These are phyloP conservation scores for Erpornis zantholeuca DNA, from an alignment of 2,113 vertebrate genomes.

Conservation along the genomic window DNA sequence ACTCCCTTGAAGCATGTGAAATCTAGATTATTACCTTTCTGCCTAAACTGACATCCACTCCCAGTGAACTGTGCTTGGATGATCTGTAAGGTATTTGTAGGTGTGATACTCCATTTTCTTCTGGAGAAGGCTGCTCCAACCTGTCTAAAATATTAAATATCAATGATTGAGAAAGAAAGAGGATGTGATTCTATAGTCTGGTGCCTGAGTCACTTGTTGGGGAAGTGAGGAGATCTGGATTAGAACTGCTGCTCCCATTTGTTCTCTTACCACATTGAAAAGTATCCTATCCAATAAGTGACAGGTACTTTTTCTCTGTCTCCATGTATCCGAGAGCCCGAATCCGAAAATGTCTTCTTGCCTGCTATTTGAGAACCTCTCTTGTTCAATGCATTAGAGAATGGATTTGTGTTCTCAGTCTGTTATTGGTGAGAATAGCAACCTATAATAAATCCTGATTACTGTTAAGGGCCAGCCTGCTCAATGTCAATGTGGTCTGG, in stretches of 20 bases:
- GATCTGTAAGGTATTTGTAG: not conserved
- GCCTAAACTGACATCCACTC: not conserved
- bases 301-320: not conserved
- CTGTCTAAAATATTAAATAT: not conserved
- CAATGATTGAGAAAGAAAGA: not conserved
- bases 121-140: not conserved
- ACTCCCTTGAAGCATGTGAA: not conserved
- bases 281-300: not conserved
- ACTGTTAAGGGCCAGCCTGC: not conserved
- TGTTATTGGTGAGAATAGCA: not conserved
- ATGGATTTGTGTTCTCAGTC: not conserved
- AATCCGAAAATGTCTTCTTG: rapidly evolving
- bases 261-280: not conserved
- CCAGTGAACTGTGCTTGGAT: not conserved
- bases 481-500: not conserved
- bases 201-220: not conserved
- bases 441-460: not conserved
- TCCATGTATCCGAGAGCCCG: not conserved
- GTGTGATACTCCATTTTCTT: not conserved
- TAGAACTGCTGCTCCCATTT: not conserved
- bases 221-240: not conserved
- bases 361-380: not conserved
- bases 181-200: not conserved
- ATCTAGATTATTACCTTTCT: not conserved
- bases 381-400: not conserved